Conservation (phyloP, 2,797 vertebrate genomes). For the Pseudomugil tenellus region DNA sequence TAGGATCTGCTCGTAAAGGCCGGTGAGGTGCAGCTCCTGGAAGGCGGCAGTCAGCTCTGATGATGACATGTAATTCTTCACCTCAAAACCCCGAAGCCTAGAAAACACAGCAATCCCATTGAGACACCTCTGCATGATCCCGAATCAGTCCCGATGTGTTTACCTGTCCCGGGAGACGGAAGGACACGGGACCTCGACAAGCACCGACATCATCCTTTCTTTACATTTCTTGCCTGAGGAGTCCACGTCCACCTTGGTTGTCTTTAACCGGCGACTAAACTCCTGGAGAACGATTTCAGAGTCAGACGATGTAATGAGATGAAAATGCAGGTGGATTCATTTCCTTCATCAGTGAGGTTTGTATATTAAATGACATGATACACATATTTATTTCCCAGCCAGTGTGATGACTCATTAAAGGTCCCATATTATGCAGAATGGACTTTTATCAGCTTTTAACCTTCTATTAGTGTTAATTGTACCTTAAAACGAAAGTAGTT, state of each 20-base stretch:
- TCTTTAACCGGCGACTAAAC: slow-evolving; percentile 86
- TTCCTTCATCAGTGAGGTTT: too few species aligned
- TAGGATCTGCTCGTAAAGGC: slow-evolving; percentile 49
- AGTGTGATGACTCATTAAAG: too few species aligned
- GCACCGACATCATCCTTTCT: slow-evolving; percentile 90
- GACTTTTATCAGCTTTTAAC: too few species aligned
- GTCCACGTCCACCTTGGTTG: slow-evolving; percentile 89
- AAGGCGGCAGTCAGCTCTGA: slow-evolving; percentile 48
- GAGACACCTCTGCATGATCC: not conserved
- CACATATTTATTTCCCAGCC: too few species aligned
- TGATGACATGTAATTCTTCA: slow-evolving; percentile 32
- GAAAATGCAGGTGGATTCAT: too few species aligned
- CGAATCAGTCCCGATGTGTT: not conserved
- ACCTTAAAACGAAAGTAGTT: too few species aligned
- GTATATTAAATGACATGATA: too few species aligned
- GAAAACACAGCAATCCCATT: not conserved
- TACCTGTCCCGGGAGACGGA: slow-evolving; percentile 28
- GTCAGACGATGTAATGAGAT: too few species aligned
- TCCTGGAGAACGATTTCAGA: slow-evolving; percentile 73
- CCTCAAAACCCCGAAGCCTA: slow-evolving; percentile 52
- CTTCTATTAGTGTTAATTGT: too few species aligned
- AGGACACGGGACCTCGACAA: slow-evolving; percentile 74
- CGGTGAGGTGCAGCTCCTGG: slow-evolving; percentile 43
- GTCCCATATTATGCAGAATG: too few species aligned
- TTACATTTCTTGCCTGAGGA: slow-evolving; percentile 89